Base-by-base conservation (phyloP, 2,888 invertebrate genomes). In the Folsomia candida region DNA sequence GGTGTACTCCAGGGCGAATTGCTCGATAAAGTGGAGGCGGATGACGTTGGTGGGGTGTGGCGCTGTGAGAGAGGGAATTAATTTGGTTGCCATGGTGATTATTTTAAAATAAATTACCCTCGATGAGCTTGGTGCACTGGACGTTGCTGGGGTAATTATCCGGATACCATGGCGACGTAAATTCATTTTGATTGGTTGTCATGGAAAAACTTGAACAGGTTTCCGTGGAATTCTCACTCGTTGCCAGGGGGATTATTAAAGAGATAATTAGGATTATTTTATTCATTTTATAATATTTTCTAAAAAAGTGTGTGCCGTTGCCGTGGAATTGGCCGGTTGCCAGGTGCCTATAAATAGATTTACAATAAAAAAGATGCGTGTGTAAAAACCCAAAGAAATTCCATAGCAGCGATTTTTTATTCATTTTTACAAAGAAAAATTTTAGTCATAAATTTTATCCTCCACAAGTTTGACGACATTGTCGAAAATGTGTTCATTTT, bases 21-120 rank as follows among this genome's bases (percentile, higher is more conserved):
- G 87, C 82, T 93, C 91, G 73, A 91, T 87, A 84, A 93, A 93
- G 83, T 92, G 92, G 81, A 93, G 84, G 75, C 88, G 87, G 78
- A 93, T 87, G 75, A 89, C 84, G 83, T 88, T 86, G 64, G 89
- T 89, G 76, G 85, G 84, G n/a, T n/a, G n/a, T 54, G 87, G 87
- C 76, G 88, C 88, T 86, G 87, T 80, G 54, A 69, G 9, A 67
- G 51, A 70, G 3, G 4, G 37, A 37, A 37, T 37, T 9, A 4
- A 20, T 1, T 63, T 14, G n/a, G 11, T 57, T 57, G 22, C 6
- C 24, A 4, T 4, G 18, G 29, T 58, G 37, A 20, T 26, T 25
- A 20, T 25, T 22, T 37, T 14, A 37, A 37, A 37, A 37, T 9
- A 37, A 37, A 86, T 86, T 83, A 91, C 91, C 91, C 85, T 86